Base-by-base conservation (phyloP, 2,797 vertebrate species). In the Pelobates cultripes region DNA sequence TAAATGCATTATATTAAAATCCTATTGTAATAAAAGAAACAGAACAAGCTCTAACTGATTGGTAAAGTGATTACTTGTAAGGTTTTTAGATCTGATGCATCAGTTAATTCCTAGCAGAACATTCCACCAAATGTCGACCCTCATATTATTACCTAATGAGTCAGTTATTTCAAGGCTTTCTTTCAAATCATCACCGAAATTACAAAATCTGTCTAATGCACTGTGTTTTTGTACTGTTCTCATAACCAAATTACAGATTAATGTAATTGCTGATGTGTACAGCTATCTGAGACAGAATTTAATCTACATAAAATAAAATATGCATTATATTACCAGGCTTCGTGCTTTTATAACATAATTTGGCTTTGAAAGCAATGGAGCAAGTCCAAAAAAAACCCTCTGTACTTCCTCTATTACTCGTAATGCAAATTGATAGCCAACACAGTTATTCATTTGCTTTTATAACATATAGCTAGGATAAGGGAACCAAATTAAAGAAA, bases 231-330 rank as follows among this genome's bases (percentile, higher is more conserved):
- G 78, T 64, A 42, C 64, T 28, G 76, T 85, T 85, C 84, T 40
- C 7, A 53, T 53, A 79, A 63, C 71, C 17, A 83, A 81, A 77
- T 63, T 41, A 70, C 76, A 88, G 85, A 89, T 71, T 76, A 89
- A 87, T 88, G 87, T 89, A 87, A 88, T 84, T 86, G 81, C 57
- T 86, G 86, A 80, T 86, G 82, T 82, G 85, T 80, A 80, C 86
- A 75, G 77, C 84, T 81, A 88, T 84, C 84, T 57, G 85, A 84
- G 80, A 88, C 4, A 87, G 80, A 40, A 13, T 77, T 78, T 66
- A 77, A 63, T 87, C 89, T 84, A 76, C 80, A 85, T 85, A 73
- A 85, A 77, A 87, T 77, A 7, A 79, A 79, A 87, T 87, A 75
- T 81, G 67, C 51, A 78, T 83, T 83, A 79, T 85, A 73, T 61